A percentile compares a stretch with the other conserved stretches of the same genome.
Evolutionary conservation across 2,888 invertebrate species (phyloP).

Genomic region (Callyntrura sp.): DNA sequence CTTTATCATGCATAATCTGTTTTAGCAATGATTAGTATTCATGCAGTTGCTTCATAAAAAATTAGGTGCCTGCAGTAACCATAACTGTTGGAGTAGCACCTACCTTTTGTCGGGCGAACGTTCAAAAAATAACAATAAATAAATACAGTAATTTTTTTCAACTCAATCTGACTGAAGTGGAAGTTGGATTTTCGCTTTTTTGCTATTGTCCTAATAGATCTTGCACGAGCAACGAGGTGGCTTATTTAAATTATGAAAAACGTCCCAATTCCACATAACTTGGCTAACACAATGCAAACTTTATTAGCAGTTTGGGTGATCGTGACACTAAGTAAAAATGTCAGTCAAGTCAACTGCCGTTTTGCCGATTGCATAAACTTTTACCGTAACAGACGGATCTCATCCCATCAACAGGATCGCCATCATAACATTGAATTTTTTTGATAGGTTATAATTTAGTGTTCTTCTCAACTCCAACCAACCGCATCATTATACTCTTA

Average conservation of each 20-base stretch:
- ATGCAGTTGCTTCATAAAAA: slow-evolving; percentile 43
- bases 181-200: background rate
- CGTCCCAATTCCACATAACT: background rate
- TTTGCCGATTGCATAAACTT: background rate
- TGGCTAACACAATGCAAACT: background rate
- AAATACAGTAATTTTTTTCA: background rate
- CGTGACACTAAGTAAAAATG: slow-evolving; percentile 18
- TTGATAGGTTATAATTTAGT: no score
- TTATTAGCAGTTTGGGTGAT: slow-evolving; percentile 9
- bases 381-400: background rate
- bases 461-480: no score
- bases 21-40: slow-evolving; percentile 42
- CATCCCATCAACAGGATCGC: no score
- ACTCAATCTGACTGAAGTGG: slow-evolving; percentile 2
- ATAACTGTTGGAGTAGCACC: background rate
- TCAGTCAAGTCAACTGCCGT: background rate
- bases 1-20: slow-evolving; percentile 42
- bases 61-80: background rate
- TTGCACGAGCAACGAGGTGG: slow-evolving; percentile 57
- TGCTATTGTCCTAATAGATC: slow-evolving; percentile 20
- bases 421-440: no score
- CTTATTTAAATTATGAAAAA: slow-evolving; percentile 56
- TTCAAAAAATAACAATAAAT: background rate
- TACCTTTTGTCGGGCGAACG: background rate
- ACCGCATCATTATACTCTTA: no score